Conservation (phyloP, 2,797 vertebrate genomes). For the Bryconaethiops microstoma region DNA sequence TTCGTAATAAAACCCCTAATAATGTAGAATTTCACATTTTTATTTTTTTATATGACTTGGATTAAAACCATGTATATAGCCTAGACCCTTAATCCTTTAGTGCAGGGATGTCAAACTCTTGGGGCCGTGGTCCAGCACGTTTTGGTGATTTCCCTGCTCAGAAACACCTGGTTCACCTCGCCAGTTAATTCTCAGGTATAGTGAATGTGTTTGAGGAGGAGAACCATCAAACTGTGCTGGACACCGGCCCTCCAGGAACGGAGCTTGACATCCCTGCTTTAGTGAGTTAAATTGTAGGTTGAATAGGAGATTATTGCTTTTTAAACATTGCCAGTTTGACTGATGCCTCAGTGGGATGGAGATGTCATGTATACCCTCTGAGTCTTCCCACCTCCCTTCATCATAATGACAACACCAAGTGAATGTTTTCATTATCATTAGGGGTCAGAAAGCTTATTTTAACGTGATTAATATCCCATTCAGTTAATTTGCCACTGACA, state of each 20-base stretch:
- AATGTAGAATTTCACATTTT: not conserved
- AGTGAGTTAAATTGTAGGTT: constrained; percentile 22
- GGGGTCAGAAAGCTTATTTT: constrained; percentile 1
- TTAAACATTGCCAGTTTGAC: constrained; percentile 46
- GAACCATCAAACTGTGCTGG: too few relatives aligned
- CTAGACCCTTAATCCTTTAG: not conserved
- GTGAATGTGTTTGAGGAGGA: too few relatives aligned
- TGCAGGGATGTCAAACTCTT: too few relatives aligned
- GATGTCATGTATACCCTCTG: not conserved
- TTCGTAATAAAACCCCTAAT: not conserved
- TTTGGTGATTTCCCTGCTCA: too few relatives aligned
- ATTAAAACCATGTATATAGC: not conserved
- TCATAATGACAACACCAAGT: not conserved
- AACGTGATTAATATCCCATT: not conserved
- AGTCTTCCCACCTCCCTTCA: not conserved
- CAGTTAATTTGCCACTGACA: constrained; percentile 2
- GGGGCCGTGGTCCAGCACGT: too few relatives aligned
- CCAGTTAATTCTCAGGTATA: too few relatives aligned
- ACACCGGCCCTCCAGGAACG: too few relatives aligned
- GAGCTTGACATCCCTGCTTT: too few relatives aligned
- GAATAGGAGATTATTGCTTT: not conserved
- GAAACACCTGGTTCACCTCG: too few relatives aligned
- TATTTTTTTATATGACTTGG: not conserved
- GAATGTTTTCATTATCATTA: not conserved
- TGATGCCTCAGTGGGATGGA: constrained; percentile 14